Base-by-base conservation (phyloP, 2,888 invertebrate species). In the Lutraria lutraria region DNA sequence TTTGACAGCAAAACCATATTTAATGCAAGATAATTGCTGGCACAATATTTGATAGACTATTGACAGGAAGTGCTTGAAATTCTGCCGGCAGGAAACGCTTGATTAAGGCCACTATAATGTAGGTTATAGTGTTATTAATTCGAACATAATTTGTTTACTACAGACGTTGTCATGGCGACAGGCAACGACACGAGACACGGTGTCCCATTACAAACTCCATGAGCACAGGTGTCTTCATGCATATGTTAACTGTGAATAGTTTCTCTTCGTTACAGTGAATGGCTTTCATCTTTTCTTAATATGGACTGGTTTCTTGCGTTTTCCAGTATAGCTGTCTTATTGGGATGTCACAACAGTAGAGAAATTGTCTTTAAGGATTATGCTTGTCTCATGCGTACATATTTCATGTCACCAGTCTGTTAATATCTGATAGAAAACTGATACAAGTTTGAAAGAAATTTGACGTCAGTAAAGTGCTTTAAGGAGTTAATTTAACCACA, bases 111-210 rank as follows among this genome's bases (percentile, higher is more conserved):
- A 60, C 63, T 31, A 56, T n/a, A n/a, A n/a, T 43, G 10, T 31
- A n/a, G n/a, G 29, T 21, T 53, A 4, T 19, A 6, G 34, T 34
- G 76, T 34, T 76, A 76, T 19, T 31, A 34, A 34, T 34, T 10
- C 34, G 29, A 76, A 34, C 31, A 76, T 31, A 76, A 54, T 54
- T 80, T 76, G 88, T 89, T 86, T 76, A 83, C 83, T 79, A 83
- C 83, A 89, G 43, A 25, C 43, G 86, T 89, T 53, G 53, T 34
- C 83, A 80, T 89, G 80, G 86, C 29, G 83, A 89, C 54, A n/a
- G 15, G 34, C 34, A 34, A 72, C 76, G 83, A 72, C 88, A 83
- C 56, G 12, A 56, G 21, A 72, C 25, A 2, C 15, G 19, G 76
- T 76, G 76, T 76, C 29, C 76, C 34, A 31, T 76, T 76, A 76